Base-by-base conservation (phyloP, 2,888 invertebrate genomes). In the Heliconius ismenius region DNA sequence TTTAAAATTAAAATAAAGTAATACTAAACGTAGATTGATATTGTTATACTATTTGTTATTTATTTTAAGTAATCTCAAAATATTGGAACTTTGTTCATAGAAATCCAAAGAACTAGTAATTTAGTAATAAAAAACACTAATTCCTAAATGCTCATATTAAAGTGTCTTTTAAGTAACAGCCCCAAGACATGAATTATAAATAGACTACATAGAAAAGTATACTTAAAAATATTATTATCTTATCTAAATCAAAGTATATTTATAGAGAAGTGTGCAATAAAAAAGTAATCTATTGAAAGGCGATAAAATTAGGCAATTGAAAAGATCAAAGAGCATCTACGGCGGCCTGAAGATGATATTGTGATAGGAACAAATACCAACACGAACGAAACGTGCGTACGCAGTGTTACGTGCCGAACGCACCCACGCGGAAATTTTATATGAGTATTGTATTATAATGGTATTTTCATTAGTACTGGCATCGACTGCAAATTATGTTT, bases 271-370 rank as follows among this genome's bases (percentile, higher is more conserved):
- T 67, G 74, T 73, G 75, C 39, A 78, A 85, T 87, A 85, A 86
- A 84, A 85, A 84, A 84, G 86, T 87, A 86, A 87, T 88, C 83
- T 87, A 88, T 84, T 85, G 85, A 84, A 84, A 86, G 85, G 84
- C 83, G 84, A 91, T 90, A 89, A 86, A 87, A 91, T 91, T 91
- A 89, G 85, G 88, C 90, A 89, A 91, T 91, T 90, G 89, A 79
- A 79, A 79, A 83, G 88, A 87, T 87, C 86, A 88, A 87, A 88
- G 86, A 81, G 73, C 68, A 63, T 62, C 26, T 70, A 67, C 69
- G 79, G 80, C 77, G 76, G 79, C 65, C 65, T 32, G 60, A 65
- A 24, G 43, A 62, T 72, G 74, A 75, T 75, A 72, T 76, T 67
- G 64, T 70, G 77, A 74, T 76, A 73, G 43, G 54, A 67, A 65